Evolutionary conservation across 2,888 invertebrate species (phyloP).

Genomic region (Phaedon cochleariae): DNA sequence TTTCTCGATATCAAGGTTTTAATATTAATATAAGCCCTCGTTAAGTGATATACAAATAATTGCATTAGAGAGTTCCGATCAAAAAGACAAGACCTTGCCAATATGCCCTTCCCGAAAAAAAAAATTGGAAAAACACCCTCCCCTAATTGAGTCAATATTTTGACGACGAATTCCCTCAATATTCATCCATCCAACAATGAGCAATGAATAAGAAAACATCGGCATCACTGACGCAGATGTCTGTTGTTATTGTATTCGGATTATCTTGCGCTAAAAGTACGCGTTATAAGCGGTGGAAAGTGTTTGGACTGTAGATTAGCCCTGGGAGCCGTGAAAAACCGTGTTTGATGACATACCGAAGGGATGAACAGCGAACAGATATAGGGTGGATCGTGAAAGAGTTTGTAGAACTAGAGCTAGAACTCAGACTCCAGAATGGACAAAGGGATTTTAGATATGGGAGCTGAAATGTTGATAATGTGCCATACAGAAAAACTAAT

Average conservation of each 20-base stretch:
- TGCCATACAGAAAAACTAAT: too few relatives aligned
- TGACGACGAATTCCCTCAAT: slow-evolving; percentile 15
- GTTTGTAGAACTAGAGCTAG: too few relatives aligned
- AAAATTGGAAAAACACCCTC: not conserved
- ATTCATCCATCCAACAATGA: slow-evolving; percentile 14
- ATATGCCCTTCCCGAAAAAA: not conserved
- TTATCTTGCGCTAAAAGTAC: slow-evolving; percentile 47
- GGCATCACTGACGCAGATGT: slow-evolving; percentile 41
- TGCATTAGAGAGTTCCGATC: not conserved
- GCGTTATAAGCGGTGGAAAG: slow-evolving; percentile 48
- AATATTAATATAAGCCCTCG: not conserved
- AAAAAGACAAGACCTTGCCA: not conserved
- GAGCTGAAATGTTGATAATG: too few relatives aligned
- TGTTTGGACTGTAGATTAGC: slow-evolving; percentile 62
- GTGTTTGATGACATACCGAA: slow-evolving; percentile 9
- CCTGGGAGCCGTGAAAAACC: slow-evolving; percentile 55
- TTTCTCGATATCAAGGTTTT: too few relatives aligned
- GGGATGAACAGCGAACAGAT: slow-evolving; percentile 1
- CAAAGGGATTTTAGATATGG: too few relatives aligned
- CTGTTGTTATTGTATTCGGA: slow-evolving; percentile 48
- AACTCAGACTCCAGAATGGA: too few relatives aligned
- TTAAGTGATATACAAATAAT: not conserved
- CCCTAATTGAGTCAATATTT: slow-evolving; percentile 18
- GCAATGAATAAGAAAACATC: slow-evolving; percentile 41
- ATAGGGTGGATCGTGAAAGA: slow-evolving; percentile 8